Evolutionary conservation across 2,113 vertebrate species (phyloP).

Genomic region (Naja naja): DNA sequence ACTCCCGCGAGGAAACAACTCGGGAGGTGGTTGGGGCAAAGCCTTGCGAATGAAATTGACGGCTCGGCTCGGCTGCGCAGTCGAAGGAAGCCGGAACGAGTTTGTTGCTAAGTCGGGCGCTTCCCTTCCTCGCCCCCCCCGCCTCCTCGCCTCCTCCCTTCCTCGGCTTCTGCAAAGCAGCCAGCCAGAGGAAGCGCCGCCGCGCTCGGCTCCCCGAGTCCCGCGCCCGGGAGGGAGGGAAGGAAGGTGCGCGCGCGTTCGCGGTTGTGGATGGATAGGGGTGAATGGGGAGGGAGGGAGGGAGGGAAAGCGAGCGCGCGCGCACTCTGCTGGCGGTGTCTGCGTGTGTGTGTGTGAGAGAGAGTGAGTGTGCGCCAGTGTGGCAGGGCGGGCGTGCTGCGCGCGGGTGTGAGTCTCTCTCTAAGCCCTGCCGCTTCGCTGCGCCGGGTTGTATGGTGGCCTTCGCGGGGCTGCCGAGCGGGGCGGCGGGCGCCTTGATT

Average conservation of each 20-base stretch:
- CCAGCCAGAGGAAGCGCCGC: neutral
- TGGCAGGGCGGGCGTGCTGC: conserved; percentile 66
- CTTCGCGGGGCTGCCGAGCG: conserved; percentile 83
- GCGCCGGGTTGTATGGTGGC: conserved; percentile 87
- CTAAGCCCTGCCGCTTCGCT: conserved; percentile 83
- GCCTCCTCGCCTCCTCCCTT: neutral
- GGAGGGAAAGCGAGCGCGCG: conserved; percentile 48
- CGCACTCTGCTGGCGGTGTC: neutral
- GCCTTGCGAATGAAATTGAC: neutral
- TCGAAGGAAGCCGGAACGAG: neutral
- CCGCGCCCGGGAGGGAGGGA: conserved; percentile 15
- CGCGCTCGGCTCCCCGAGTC: neutral
- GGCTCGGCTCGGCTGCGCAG: neutral
- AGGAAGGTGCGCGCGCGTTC: conserved; percentile 59
- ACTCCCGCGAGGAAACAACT: neutral
- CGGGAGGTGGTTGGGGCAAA: neutral
- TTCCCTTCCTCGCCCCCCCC: neutral
- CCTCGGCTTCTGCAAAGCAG: neutral
- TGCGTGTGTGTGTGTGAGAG: conserved; percentile 64
- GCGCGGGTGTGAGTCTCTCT: conserved; percentile 48
- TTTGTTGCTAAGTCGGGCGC: neutral
- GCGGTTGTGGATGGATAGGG: conserved; percentile 29
- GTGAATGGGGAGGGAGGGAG: conserved; percentile 66
- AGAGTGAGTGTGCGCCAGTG: conserved; percentile 42
- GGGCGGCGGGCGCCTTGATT: conserved; percentile 92